Evolutionary conservation across 2,888 invertebrate species (phyloP).

Genomic region (Thera britannica): DNA sequence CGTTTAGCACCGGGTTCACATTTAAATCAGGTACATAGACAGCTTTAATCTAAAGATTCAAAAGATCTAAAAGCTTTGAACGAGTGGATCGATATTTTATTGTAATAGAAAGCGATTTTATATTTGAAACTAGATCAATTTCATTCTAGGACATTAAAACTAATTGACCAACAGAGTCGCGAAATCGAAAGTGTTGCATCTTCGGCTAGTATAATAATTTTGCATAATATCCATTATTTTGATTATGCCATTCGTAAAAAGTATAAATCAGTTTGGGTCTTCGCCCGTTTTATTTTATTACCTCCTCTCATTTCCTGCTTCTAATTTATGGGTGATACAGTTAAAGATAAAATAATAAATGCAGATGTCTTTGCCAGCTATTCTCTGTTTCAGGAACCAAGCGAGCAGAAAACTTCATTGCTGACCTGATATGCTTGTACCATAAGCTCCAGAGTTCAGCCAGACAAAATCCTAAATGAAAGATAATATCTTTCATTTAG

Average conservation of each 20-base stretch:
- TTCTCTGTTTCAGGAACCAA: neutral
- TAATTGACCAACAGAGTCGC: slow-evolving; percentile 31
- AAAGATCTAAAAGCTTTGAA: neutral
- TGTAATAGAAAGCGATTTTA: slow-evolving; percentile 52
- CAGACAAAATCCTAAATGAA: no score
- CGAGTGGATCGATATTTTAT: slow-evolving; percentile 43
- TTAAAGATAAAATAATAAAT: neutral
- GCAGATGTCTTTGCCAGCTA: neutral
- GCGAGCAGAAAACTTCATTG: no score
- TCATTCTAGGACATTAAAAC: slow-evolving; percentile 27
- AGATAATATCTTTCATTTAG: no score
- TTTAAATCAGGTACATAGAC: no score
- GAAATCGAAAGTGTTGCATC: slow-evolving; percentile 39
- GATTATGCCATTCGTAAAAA: slow-evolving; percentile 21
- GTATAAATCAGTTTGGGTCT: slow-evolving; percentile 17
- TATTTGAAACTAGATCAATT: slow-evolving; percentile 37
- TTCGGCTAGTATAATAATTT: slow-evolving; percentile 27
- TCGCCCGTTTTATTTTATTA: neutral
- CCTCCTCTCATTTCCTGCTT: slow-evolving; percentile 9
- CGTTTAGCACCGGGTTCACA: no score
- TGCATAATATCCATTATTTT: slow-evolving; percentile 20
- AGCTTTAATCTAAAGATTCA: no score
- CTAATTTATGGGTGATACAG: slow-evolving; percentile 1
- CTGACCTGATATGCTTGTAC: no score
- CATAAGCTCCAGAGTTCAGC: no score